These are phyloP conservation scores for Plagodis dolabraria DNA, from an alignment of 2,888 invertebrate species.

Conservation along the genomic window DNA sequence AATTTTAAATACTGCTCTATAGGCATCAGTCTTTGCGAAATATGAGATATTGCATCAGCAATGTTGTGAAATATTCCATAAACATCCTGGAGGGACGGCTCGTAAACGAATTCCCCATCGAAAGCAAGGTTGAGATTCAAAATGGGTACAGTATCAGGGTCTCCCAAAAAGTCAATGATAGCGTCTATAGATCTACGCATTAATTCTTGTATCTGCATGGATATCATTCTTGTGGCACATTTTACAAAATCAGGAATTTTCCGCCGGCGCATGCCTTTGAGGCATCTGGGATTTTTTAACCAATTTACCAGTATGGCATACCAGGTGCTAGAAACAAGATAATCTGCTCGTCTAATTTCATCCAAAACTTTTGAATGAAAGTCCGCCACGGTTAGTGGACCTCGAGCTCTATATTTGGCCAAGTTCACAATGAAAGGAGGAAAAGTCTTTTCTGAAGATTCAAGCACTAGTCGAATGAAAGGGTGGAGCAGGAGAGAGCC, in stretches of 20 bases:
- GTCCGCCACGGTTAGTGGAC: conserved; percentile 66
- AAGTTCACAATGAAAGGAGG: conserved; percentile 84
- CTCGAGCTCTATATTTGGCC: conserved; percentile 69
- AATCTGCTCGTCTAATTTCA: conserved; percentile 72
- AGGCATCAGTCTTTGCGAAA: conserved; percentile 85
- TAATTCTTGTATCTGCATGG: conserved; percentile 86
- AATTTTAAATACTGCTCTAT: conserved; percentile 80
- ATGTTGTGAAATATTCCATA: conserved; percentile 84
- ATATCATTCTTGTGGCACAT: conserved; percentile 77
- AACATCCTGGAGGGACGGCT: conserved; percentile 86
- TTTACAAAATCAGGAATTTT: conserved; percentile 68
- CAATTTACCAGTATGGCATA: conserved; percentile 72
- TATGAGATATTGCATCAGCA: conserved; percentile 80
- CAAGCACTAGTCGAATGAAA: conserved; percentile 86
- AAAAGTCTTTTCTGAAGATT: conserved; percentile 78
- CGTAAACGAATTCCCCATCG: conserved; percentile 81
- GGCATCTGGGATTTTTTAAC: conserved; percentile 78
- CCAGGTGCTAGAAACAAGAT: conserved; percentile 75
- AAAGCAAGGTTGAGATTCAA: conserved; percentile 85
- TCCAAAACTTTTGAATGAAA: conserved; percentile 65
- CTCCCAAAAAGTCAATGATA: conserved; percentile 83
- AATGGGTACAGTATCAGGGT: conserved; percentile 84
- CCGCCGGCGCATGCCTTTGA: conserved; percentile 68
- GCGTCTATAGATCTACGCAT: conserved; percentile 88
- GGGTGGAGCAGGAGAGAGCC: conserved; percentile 86